Base-by-base conservation (phyloP, 2,113 vertebrate species). In the Apteryx mantelli region DNA sequence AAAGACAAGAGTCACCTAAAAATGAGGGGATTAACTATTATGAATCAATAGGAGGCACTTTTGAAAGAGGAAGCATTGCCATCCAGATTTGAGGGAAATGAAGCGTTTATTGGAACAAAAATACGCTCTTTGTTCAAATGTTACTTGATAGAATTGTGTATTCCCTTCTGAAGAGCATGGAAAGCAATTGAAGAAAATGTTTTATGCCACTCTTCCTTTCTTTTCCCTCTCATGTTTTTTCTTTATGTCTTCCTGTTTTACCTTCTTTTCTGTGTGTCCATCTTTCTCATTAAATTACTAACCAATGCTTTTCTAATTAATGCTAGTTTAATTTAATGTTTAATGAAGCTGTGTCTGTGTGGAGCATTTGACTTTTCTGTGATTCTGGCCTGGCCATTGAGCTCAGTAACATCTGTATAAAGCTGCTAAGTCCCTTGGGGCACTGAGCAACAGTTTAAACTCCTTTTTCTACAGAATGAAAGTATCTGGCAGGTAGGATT, bases 91-190 rank as follows among this genome's bases (percentile, higher is more conserved):
- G 93, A 97, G 86, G 93, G 93, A 96, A 95, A 82, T 95, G 94
- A 96, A 97, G 95, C 95, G 7, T 97, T 98, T 98, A 95, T 96
- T 18, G 58, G 94, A 96, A 97, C 87, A 95, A 88, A 96, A 95
- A 96, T 96, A 96, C 92, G 46, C 83, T 95, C 90, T 97, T 96
- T 94, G 96, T 97, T 97, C 93, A 76, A 93, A 76, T 26, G n/a
- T 93, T 90, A 73, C 94, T 97, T 94, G 89, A 96, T 6, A 96
- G 85, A 91, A 91, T 90, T 93, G 91, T 94, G 79, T 94, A 84
- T 94, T 96, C 82, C 89, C 86, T 94, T 93, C 91, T 94, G 55
- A 91, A 91, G 89, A 90, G 76, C 93, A 71, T 90, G 91, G 93
- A 97, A 95, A 93, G 89, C 76, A 88, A 82, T 91, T 93, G 91